A percentile compares a stretch with the other conserved stretches of the same genome.
phyloP scores from a whole-genome alignment of 1,140 invertebrate species.

The Platorchestia sp. region DNA sequence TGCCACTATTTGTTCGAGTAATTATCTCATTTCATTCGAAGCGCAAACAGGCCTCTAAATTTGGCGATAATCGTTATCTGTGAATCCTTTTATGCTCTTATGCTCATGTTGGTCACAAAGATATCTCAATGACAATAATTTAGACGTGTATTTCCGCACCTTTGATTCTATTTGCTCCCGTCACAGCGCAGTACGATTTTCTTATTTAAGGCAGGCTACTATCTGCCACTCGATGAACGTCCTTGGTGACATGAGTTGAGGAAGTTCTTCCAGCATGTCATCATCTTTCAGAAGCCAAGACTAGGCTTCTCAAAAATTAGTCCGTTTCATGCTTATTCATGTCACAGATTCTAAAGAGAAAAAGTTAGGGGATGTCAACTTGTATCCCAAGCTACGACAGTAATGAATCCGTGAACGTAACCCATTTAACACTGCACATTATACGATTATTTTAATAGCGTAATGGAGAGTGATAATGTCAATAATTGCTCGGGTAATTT shows the following conservation, averaged over 20 bases:
- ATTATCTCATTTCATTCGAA: background rate
- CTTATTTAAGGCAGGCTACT: background rate
- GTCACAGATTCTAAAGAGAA: no score
- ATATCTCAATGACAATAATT: background rate
- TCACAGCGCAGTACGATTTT: background rate
- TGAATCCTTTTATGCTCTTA: background rate
- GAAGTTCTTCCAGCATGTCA: background rate
- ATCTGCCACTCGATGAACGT: background rate
- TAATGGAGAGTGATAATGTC: no score
- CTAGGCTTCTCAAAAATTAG: background rate
- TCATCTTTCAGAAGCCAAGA: background rate
- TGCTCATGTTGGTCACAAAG: background rate
- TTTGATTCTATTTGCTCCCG: background rate
- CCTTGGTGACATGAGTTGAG: background rate
- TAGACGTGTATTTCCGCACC: background rate
- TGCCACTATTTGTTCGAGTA: background rate
- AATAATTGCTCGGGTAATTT: no score
- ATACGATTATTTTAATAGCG: no score
- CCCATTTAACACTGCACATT: no score
- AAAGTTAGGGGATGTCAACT: no score
- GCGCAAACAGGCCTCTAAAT: background rate
- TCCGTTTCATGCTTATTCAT: background rate
- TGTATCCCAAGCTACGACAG: no score
- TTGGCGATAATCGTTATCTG: background rate
- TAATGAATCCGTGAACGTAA: no score